phyloP scores from a whole-genome alignment of 2,888 invertebrate species.

The Teleogryllus oceanicus region DNA sequence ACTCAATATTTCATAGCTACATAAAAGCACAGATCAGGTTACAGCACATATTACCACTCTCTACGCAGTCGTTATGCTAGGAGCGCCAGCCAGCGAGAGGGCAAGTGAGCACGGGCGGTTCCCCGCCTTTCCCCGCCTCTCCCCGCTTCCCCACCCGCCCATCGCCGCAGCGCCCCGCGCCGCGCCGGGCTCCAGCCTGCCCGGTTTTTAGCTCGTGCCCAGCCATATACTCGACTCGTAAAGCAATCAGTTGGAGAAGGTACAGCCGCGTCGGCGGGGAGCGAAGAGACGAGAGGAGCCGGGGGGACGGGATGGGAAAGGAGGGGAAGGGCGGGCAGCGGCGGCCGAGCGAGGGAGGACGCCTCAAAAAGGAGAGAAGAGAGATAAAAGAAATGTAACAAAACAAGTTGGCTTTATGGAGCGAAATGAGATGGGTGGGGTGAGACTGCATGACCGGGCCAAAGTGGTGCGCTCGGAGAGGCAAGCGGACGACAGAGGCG shows the following conservation, averaged over 20 bases:
- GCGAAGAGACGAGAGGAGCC: neutral
- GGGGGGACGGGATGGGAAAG: neutral
- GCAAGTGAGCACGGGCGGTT: too few relatives aligned
- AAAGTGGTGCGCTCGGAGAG: neutral
- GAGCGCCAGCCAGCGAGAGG: too few relatives aligned
- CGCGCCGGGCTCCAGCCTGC: neutral
- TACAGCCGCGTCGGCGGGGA: neutral
- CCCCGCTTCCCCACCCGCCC: too few relatives aligned
- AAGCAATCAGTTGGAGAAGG: neutral
- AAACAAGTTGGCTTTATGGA: conserved; percentile 9
- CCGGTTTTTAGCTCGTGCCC: neutral
- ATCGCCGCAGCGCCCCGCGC: too few relatives aligned
- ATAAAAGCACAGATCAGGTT: too few relatives aligned
- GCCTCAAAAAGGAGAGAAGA: neutral
- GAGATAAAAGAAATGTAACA: conserved; percentile 18
- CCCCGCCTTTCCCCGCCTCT: too few relatives aligned
- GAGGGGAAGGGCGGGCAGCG: neutral
- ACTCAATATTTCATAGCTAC: too few relatives aligned
- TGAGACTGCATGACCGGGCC: neutral
- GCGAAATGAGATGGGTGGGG: conserved; percentile 5
- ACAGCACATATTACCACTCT: too few relatives aligned
- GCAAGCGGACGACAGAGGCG: neutral
- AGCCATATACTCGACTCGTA: neutral
- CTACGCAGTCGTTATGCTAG: too few relatives aligned
- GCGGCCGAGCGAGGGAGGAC: neutral